Base-by-base conservation (phyloP, 53 echinoderm and acorn worm genomes). In the Mesocentrotus franciscanus region DNA sequence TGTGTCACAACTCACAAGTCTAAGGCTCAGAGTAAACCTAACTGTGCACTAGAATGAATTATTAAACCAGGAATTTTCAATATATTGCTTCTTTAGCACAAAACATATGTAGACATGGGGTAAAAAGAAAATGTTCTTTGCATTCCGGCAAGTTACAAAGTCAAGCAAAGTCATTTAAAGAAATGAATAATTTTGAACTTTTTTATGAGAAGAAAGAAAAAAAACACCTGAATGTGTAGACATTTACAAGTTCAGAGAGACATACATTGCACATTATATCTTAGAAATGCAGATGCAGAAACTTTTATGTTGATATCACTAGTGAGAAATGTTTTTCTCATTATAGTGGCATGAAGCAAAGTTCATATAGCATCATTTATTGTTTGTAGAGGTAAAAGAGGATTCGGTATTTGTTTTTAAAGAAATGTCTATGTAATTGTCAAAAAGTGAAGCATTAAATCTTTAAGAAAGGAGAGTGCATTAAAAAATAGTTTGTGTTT, bases 231-330 rank as follows among this genome's bases (percentile, higher is more conserved):
- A n/a, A 72, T 27, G 16, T 33, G 2, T 78, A 78, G 34, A 13
- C 71, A 71, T 78, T 78, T 1, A 32, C 33, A 78, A 78, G 33
- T 78, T 78, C 49, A 81, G 1, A 71, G 26, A n/a, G 20, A 36
- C 24, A 49, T 84, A 84, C 8, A 42, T 42, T 84, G 84, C 84
- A 84, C 33, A 42, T 9, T 42, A 49, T 10, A 78, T 26, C 78
- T 8, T 74, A 84, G n/a, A 56, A 75, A 12, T 75, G 32, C 30
- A 75, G 30, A 27, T 75, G 75, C 75, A 30, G 27, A 30, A 75
- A 85, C 27, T 87, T 27, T 56, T 58, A 58, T 58, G 87, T 87
- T 87, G 87, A 87, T 87, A 87, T 87, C 27, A 27, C 87, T 87
- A 12, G 87, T 58, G 87, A 59, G 58, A 87, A 56, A 56, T 56